These are phyloP conservation scores for Anaspis maculata DNA, from an alignment of 2,888 invertebrate genomes.

Conservation along the genomic window DNA sequence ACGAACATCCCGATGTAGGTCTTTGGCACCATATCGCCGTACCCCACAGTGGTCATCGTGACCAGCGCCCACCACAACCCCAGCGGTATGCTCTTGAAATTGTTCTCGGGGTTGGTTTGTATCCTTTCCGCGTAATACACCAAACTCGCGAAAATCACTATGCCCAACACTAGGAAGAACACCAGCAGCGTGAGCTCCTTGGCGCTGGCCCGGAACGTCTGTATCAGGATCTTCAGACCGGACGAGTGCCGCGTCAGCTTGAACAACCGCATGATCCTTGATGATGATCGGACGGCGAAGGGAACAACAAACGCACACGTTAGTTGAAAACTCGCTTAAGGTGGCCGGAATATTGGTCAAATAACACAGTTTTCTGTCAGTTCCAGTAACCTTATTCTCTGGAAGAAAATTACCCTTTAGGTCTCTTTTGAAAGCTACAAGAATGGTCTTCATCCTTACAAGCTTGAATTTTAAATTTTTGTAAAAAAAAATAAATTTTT, in stretches of 20 bases:
- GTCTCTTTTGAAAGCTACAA: too few species aligned
- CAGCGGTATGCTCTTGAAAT: slow-evolving; percentile 96
- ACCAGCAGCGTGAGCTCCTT: slow-evolving; percentile 93
- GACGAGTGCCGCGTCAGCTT: slow-evolving; percentile 95
- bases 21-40: slow-evolving; percentile 98
- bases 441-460: too few species aligned
- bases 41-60: slow-evolving; percentile 98
- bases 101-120: slow-evolving; percentile 83
- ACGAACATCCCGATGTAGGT: slow-evolving; percentile 99
- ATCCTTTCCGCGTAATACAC: slow-evolving; percentile 98
- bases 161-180: slow-evolving; percentile 95
- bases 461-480: too few species aligned
- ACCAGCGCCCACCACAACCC: slow-evolving; percentile 99
- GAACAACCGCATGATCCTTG: slow-evolving; percentile 96
- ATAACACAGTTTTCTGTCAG: too few species aligned
- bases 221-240: slow-evolving; percentile 95
- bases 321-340: too few species aligned
- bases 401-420: too few species aligned
- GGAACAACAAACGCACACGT: too few species aligned
- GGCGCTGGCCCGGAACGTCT: slow-evolving; percentile 94
- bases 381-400: too few species aligned
- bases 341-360: too few species aligned
- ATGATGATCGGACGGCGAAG: too few species aligned
- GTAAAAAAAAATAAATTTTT: too few species aligned
- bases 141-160: slow-evolving; percentile 95